Evolutionary conservation across 2,113 vertebrate genomes (phyloP), one percentile per base, ranked within the genome.

Genomic region (Labrus mixtus): DNA sequence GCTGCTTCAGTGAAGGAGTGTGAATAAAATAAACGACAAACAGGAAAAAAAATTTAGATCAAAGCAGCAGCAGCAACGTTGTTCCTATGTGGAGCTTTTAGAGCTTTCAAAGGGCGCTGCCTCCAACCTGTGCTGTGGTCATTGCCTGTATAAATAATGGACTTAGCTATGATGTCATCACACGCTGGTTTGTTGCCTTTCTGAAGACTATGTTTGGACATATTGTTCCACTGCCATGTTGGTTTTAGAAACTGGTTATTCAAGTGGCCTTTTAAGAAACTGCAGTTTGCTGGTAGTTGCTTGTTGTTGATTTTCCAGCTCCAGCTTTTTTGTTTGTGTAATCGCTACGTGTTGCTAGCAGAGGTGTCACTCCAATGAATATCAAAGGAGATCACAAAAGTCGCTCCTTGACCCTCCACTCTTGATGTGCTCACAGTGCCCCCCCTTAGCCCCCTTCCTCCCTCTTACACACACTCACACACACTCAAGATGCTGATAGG

Each of bases 401-500:
- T 71, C 71, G 41, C 75, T 17, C 10, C 7, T 66, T 54, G 10
- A 76, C 58, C 50, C 59, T 48, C 16, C 0, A 9, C 17, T 59
- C 8, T 75, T 72, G 53, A 65, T 77, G 66, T 29, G 43, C 60
- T 50, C 22, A 51, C 59, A 62, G 10, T 63, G 25, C 16, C 53
- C 19, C 16, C 16, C 53, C 19, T 19, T 8, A 17, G 22, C 63
- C 37, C 68, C 63, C 65, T 5, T 65, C n/a, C 19, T 23, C 59
- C 58, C 64, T 55, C 58, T 29, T 59, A 50, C 41, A 46, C 57
- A 25, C 58, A 48, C 65, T 36, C 56, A 46, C 51, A 41, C 68
- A 50, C 41, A 46, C 57, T 66, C 2, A 3, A 76, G 63, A 59
- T 57, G 78, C 58, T 81, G 84, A 85, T 67, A 71, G 83, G 85